Evolutionary conservation across 2,113 vertebrate genomes (phyloP), one percentile per base, ranked within the genome.

Genomic region (Platichthys flesus): DNA sequence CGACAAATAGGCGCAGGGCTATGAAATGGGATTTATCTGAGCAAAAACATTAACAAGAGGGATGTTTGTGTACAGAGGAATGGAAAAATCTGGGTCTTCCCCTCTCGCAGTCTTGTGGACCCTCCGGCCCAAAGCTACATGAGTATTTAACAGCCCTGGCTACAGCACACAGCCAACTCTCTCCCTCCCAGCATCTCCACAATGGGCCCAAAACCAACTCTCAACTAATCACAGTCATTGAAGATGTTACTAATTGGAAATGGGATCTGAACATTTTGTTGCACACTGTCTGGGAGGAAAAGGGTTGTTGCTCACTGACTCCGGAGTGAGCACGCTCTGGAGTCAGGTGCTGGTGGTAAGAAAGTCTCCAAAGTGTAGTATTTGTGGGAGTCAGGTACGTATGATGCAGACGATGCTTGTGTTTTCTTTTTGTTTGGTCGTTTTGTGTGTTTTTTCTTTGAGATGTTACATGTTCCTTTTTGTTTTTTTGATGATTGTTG

Each of bases 341-440:
- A 78, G 85, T 90, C 81, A 78, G 88, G 92, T 91, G 93, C 93
- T 94, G 93, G 87, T 95, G 93, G 93, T 96, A 96, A 98, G 97
- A 98, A 97, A 97, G 97, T 96, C 97, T 96, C 86, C 45, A 94
- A 95, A 85, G 95, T 92, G 93, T 96, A 95, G 91, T 96, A 87
- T 93, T 94, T 96, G 94, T 94, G 93, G 93, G 20, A 93, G 91
- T 92, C 96, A 98, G 97, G 98, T 99, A 99, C 96, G 98, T 99
- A 97, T 97, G 63, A 90, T 90, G 89, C 77, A 92, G 80, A 89
- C 81, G 23, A 54, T 76, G 57, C 61, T 81, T 89, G 74, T 90
- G 75, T 78, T 78, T 84, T 82, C 0, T 79, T 74, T 88, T 67
- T 63, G 31, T 83, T 79, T 61, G 66, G 54, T 55, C 51, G 8